These are phyloP conservation scores for Noctua comes DNA, from an alignment of 2,888 invertebrate species.

Conservation along the genomic window DNA sequence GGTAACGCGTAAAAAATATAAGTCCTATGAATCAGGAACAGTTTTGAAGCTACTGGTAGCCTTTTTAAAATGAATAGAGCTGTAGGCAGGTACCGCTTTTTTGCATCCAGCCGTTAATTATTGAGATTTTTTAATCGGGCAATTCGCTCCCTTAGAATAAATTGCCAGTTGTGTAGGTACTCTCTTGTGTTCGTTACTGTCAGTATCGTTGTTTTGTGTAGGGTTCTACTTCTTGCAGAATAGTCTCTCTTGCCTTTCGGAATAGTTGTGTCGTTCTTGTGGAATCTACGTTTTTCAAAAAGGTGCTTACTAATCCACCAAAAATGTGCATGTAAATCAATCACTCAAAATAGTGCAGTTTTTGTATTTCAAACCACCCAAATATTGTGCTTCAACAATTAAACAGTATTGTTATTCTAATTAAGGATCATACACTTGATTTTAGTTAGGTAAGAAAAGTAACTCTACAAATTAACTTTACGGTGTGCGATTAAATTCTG, in stretches of 20 bases:
- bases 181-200: neutral
- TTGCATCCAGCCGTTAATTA: neutral
- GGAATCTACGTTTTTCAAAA: neutral
- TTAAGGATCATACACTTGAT: neutral
- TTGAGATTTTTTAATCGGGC: neutral
- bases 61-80: neutral
- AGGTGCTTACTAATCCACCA: slow-evolving; percentile 41
- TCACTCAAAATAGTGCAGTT: slow-evolving; percentile 37
- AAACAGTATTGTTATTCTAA: slow-evolving; percentile 12
- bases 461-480: slow-evolving; percentile 9
- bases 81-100: neutral
- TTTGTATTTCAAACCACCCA: slow-evolving; percentile 22
- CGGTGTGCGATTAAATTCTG: slow-evolving; percentile 33
- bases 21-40: neutral
- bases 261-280: neutral
- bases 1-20: neutral
- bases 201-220: neutral
- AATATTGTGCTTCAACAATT: slow-evolving; percentile 24
- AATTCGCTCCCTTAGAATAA: neutral
- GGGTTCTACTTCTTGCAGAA: neutral
- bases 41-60: neutral
- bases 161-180: neutral
- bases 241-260: neutral
- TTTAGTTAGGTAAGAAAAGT: neutral
- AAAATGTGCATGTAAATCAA: slow-evolving; percentile 45